A percentile compares a stretch with the other conserved stretches of the same genome.
Evolutionary conservation across 2,113 vertebrate genomes (phyloP).

Genomic region (Pogonocichla stellata): DNA sequence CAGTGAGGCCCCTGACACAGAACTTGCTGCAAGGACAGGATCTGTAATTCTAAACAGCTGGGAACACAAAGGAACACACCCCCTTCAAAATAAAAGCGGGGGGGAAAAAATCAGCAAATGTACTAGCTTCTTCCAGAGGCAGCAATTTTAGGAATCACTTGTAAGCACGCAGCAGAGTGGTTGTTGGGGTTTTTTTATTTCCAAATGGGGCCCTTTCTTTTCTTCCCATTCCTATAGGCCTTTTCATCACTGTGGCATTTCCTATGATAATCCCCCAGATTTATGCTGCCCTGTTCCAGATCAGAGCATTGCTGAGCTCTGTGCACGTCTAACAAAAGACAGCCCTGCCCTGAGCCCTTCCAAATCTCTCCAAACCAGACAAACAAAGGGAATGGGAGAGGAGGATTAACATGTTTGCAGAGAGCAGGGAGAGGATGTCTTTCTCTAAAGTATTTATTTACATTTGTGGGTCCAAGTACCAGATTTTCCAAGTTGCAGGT

Average conservation of each 20-base stretch:
- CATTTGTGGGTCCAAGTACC: not conserved
- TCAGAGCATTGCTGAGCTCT: not conserved
- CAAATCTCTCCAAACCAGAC: not conserved
- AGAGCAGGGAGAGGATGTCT: not conserved
- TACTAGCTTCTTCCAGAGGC: not conserved
- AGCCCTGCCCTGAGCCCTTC: not conserved
- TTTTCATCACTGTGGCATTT: constrained; percentile 58
- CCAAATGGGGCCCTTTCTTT: not conserved
- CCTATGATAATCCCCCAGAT: constrained; percentile 35
- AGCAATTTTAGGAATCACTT: not conserved
- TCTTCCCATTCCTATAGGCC: not conserved
- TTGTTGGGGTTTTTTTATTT: not conserved
- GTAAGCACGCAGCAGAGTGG: not conserved
- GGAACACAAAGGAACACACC: not conserved
- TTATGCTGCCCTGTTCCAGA: not conserved
- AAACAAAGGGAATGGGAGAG: not conserved
- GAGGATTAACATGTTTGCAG: not conserved
- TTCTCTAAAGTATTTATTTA: not conserved
- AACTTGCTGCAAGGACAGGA: not conserved
- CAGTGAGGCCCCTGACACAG: not conserved
- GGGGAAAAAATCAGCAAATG: not conserved
- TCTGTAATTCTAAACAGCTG: constrained; percentile 19
- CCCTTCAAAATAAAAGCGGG: not conserved
- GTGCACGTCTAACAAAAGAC: constrained; percentile 9
- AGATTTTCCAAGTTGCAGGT: not conserved